Percentiles rank a stretch among this genome's conserved stretches.
Evolutionary conservation across 2,888 invertebrate species (phyloP).

Genomic region (Scelioninae gen. 2): DNA sequence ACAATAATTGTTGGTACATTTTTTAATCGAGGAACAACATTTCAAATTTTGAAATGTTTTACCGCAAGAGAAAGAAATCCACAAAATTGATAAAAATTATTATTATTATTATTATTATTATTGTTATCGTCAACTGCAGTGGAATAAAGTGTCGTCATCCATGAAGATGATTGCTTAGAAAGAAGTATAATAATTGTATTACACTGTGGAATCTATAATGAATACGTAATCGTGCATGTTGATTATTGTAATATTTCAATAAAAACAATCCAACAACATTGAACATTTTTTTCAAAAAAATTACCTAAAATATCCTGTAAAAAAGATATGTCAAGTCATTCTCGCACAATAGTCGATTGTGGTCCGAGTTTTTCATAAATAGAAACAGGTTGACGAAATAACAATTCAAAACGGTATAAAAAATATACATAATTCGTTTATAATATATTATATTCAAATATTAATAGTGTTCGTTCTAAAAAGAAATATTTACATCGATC

Average conservation of each 20-base stretch:
- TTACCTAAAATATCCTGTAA: too few species aligned
- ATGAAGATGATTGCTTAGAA: slow-evolving; percentile 46
- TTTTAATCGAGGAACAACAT: slow-evolving; percentile 10
- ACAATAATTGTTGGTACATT: slow-evolving; percentile 28
- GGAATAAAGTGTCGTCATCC: slow-evolving; percentile 29
- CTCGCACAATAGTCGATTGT: too few species aligned
- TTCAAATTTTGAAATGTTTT: neutral
- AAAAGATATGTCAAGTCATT: too few species aligned
- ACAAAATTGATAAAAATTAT: too few species aligned
- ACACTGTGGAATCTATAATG: slow-evolving; percentile 65
- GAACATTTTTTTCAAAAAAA: too few species aligned
- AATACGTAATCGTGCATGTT: slow-evolving; percentile 71
- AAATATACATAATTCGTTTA: slow-evolving; percentile 20
- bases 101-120: too few species aligned
- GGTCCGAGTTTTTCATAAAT: neutral
- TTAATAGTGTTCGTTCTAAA: slow-evolving; percentile 4
- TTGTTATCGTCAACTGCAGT: slow-evolving; percentile 15
- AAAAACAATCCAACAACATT: slow-evolving; percentile 28
- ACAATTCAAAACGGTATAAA: slow-evolving; percentile 8
- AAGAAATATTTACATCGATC: slow-evolving; percentile 21
- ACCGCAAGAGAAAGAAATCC: neutral
- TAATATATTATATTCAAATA: slow-evolving; percentile 23
- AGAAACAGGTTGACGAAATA: slow-evolving; percentile 1
- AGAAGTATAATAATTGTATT: slow-evolving; percentile 60
- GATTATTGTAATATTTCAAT: slow-evolving; percentile 71